Conservation (phyloP, 2,113 vertebrate genomes). For the Serinus canaria region DNA sequence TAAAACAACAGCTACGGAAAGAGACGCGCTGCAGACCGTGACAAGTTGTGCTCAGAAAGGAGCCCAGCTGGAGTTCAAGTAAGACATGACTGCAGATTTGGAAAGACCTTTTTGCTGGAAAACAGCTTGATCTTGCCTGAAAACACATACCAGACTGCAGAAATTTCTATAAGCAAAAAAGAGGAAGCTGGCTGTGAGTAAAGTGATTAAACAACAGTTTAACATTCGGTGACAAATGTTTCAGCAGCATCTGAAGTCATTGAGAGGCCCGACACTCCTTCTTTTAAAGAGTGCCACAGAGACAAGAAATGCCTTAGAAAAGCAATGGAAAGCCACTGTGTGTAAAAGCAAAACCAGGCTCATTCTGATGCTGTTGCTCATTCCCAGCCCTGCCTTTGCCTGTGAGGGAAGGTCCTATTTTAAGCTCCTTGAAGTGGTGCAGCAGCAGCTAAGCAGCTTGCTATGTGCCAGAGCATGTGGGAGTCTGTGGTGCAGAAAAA, state of each 20-base stretch:
- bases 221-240: conserved; percentile 12
- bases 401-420: neutral
- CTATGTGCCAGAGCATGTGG: fast-evolving
- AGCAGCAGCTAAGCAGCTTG: neutral
- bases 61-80: conserved; percentile 49
- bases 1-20: conserved; percentile 23
- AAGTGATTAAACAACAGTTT: conserved; percentile 70
- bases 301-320: neutral
- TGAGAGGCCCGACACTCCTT: neutral
- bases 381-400: neutral
- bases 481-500: neutral
- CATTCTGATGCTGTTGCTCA: neutral
- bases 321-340: neutral
- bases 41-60: conserved; percentile 40
- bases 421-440: neutral
- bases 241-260: neutral
- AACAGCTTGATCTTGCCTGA: conserved; percentile 57
- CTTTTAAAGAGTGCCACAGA: neutral
- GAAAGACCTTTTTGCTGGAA: conserved; percentile 61
- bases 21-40: neutral
- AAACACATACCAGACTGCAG: conserved; percentile 40
- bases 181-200: conserved; percentile 31
- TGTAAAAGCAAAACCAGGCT: neutral
- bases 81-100: conserved; percentile 46
- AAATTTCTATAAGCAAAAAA: conserved; percentile 44